Evolutionary conservation across 2,113 vertebrate species (phyloP), one percentile per base, ranked within the genome.

Genomic region (Clarias macrocephalus): DNA sequence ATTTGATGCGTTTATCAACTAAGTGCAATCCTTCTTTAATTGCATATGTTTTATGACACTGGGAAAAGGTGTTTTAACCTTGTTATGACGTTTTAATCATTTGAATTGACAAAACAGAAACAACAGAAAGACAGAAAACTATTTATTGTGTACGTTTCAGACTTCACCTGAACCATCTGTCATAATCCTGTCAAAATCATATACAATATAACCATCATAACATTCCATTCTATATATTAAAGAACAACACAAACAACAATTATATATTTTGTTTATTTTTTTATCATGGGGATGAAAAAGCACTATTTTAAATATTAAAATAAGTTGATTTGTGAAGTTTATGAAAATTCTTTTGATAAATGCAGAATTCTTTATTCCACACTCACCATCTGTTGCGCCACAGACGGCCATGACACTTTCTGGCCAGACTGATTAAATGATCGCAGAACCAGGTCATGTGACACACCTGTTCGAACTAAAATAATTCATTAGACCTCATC

Each of bases 371-470:
- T 28, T 77, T n/a, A 77, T 28, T n/a, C n/a, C 25, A 77, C 16
- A 0, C 52, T 77, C 52, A 77, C 48, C 23, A 16, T 77, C 52
- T 77, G 12, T n/a, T 77, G 52, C 52, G 9, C 48, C 42, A 25
- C 73, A 76, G 21, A 2, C 1, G 21, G 13, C 37, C 25, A 28
- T 18, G 23, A 54, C 52, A 77, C 75, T 28, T 18, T n/a, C 42
- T 56, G 13, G 75, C 75, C 25, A 77, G 75, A n/a, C 75, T 77
- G 48, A 77, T 56, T 77, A 77, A 77, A 77, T n/a, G 48, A 56
- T 77, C 52, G 8, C 25, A 56, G 75, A 77, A 56, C 1, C 52
- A 77, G 75, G 75, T 77, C 75, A 77, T 77, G 52, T 77, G 52
- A 77, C 52, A 7, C 75, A 56, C 52, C 52, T 56, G 75, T 73